A percentile compares a stretch with the other conserved stretches of the same genome.
Conservation (phyloP, 92 coral and sea anemone genomes). For the Porites cylindrica region DNA sequence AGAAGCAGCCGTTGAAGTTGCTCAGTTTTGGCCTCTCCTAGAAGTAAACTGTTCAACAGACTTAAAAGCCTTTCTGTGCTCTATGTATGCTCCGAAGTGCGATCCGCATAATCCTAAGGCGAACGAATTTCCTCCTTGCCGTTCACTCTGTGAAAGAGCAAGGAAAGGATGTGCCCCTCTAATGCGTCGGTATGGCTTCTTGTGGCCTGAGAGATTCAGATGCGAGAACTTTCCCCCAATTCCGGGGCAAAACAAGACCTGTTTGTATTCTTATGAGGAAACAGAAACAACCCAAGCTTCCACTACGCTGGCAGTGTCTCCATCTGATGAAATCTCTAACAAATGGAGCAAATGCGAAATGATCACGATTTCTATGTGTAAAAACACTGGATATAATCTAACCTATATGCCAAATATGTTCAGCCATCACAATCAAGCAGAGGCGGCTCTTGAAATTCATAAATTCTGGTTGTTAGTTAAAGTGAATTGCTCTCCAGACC, state of each 20-base stretch:
- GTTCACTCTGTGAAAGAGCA: slow-evolving; percentile 41
- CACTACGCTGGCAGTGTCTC: too few species aligned
- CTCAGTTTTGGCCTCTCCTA: slow-evolving; percentile 50
- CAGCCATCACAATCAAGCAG: too few species aligned
- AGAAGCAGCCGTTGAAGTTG: slow-evolving; percentile 46
- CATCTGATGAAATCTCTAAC: too few species aligned
- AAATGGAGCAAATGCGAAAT: too few species aligned
- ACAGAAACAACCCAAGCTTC: too few species aligned
- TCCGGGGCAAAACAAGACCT: not conserved
- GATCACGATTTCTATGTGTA: too few species aligned
- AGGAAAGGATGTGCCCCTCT: slow-evolving; percentile 33
- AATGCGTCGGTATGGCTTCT: slow-evolving; percentile 21
- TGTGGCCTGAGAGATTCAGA: slow-evolving; percentile 48
- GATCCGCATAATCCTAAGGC: slow-evolving; percentile 19
- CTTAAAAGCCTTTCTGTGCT: slow-evolving; percentile 45
- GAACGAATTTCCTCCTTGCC: slow-evolving; percentile 34
- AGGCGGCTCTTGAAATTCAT: too few species aligned
- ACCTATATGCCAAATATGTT: too few species aligned
- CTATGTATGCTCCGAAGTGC: slow-evolving; percentile 55
- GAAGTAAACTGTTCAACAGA: slow-evolving; percentile 31
- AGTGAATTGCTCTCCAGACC: too few species aligned
- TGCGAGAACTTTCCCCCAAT: slow-evolving; percentile 17
- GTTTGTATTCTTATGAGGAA: too few species aligned
- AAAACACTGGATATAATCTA: too few species aligned
- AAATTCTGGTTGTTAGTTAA: too few species aligned